Percentiles rank a stretch among this genome's conserved stretches.
These are phyloP conservation scores for Nemotelus nigrinus DNA, from an alignment of 2,888 invertebrate species.

Conservation along the genomic window DNA sequence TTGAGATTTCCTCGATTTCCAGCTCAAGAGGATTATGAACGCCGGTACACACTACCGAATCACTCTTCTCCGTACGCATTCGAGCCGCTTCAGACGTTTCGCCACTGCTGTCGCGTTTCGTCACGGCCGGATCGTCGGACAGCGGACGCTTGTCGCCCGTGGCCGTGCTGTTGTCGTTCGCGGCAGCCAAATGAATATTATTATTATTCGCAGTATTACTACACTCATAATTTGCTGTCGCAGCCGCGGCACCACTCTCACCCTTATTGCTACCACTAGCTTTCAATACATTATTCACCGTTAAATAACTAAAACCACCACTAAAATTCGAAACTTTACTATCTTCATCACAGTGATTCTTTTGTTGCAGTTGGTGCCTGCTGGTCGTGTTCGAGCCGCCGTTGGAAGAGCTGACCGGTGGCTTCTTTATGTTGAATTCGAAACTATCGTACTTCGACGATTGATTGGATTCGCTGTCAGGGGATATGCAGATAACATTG, in stretches of 20 bases:
- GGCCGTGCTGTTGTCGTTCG: constrained; percentile 4
- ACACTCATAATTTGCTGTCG: constrained; percentile 2
- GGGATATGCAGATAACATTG: constrained; percentile 8
- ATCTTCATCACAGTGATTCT: constrained; percentile 23
- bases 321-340: constrained; percentile 21
- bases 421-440: constrained; percentile 35
- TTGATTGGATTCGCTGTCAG: background rate
- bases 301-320: constrained; percentile 3
- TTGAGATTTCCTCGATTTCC: constrained; percentile 52
- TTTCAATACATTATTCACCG: constrained; percentile 6
- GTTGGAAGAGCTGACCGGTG: background rate
- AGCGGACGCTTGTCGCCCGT: constrained; percentile 45
- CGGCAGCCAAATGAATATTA: constrained; percentile 43
- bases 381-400: background rate
- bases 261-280: constrained; percentile 18
- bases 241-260: constrained; percentile 15
- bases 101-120: constrained; percentile 48
- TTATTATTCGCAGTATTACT: constrained; percentile 9
- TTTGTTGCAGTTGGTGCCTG: constrained; percentile 3
- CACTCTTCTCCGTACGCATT: constrained; percentile 50
- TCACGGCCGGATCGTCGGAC: constrained; percentile 45
- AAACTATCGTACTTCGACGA: constrained; percentile 41
- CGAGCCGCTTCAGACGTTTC: constrained; percentile 47
- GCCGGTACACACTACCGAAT: constrained; percentile 51
- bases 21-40: constrained; percentile 48